These are phyloP conservation scores for Hyphantria cunea DNA, from an alignment of 1,140 invertebrate genomes.

Conservation along the genomic window DNA sequence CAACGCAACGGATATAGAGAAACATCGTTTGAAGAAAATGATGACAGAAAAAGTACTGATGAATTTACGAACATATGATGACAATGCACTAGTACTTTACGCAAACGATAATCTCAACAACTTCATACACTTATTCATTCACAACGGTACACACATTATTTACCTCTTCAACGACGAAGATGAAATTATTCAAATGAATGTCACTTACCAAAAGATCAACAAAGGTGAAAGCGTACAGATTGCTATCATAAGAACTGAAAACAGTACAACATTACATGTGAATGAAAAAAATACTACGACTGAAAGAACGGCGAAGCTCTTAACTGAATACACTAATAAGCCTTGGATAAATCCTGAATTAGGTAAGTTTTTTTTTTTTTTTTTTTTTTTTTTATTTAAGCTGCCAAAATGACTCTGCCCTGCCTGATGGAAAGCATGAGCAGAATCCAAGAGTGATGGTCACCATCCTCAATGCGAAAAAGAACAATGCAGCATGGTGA, in stretches of 20 bases:
- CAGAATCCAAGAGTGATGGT: too few species aligned
- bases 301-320: constrained; percentile 85
- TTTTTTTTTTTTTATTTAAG: too few species aligned
- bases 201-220: constrained; percentile 88
- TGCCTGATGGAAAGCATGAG: too few species aligned
- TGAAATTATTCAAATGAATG: constrained; percentile 90
- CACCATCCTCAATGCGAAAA: too few species aligned
- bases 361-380: constrained; percentile 70
- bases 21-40: constrained; percentile 87
- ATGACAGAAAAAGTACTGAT: constrained; percentile 90
- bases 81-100: constrained; percentile 91
- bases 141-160: constrained; percentile 87
- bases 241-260: constrained; percentile 88
- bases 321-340: constrained; percentile 90
- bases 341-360: constrained; percentile 93
- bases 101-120: constrained; percentile 97
- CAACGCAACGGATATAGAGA: constrained; percentile 83
- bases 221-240: constrained; percentile 92
- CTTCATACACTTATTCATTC: constrained; percentile 94
- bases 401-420: too few species aligned
- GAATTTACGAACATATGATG: constrained; percentile 93
- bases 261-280: constrained; percentile 90
- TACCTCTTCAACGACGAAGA: constrained; percentile 92
- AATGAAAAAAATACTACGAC: constrained; percentile 90
- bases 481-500: too few species aligned